Conservation (phyloP, 2,888 invertebrate species). For the Rhagophthalmus giganteus region DNA sequence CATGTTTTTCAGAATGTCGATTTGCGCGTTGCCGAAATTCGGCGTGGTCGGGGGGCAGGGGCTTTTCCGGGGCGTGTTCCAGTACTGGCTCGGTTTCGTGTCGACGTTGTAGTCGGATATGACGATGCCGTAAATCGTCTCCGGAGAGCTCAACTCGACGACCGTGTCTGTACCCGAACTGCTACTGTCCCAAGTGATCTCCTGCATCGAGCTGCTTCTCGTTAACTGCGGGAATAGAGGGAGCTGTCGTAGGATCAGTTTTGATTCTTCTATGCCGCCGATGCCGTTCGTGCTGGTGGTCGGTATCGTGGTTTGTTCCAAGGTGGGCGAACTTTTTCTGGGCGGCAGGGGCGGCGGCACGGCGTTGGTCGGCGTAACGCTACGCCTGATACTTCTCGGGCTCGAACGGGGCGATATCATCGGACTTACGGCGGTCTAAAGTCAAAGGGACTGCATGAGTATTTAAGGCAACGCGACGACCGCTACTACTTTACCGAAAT, state of each 20-base stretch:
- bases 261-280: constrained; percentile 46
- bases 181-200: constrained; percentile 43
- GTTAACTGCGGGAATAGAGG: constrained; percentile 39
- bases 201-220: constrained; percentile 53
- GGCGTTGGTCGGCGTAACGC: constrained; percentile 49
- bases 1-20: constrained; percentile 23
- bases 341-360: constrained; percentile 67
- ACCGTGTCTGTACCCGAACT: constrained; percentile 32
- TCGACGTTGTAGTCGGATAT: constrained; percentile 64
- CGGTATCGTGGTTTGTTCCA: constrained; percentile 41
- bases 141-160: constrained; percentile 66
- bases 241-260: constrained; percentile 33
- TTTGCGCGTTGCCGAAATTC: constrained; percentile 51
- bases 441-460: too few species aligned
- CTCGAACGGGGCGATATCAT: constrained; percentile 64
- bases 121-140: constrained; percentile 72
- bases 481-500: constrained; percentile 55
- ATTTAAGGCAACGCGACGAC: too few species aligned
- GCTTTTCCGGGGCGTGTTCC: constrained; percentile 35
- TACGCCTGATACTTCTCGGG: constrained; percentile 56
- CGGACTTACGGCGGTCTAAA: constrained; percentile 59
- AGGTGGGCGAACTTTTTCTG: constrained; percentile 60
- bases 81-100: constrained; percentile 42
- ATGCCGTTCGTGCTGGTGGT: constrained; percentile 40
- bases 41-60: constrained; percentile 61